Base-by-base conservation (phyloP, 2,797 vertebrate species). In the Miichthys miiuy region DNA sequence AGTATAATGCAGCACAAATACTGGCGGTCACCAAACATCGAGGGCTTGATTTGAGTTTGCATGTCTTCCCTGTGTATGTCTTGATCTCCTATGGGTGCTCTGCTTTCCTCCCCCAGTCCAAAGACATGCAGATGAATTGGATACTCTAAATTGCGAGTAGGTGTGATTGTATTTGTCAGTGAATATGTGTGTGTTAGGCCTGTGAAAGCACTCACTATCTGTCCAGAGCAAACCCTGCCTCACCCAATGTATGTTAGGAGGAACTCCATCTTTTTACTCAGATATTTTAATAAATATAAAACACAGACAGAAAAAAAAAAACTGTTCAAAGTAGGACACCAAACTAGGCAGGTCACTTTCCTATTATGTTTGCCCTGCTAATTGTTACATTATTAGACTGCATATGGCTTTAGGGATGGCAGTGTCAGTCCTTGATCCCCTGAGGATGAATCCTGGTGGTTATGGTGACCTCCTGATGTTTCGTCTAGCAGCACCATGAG, bases 151-250 rank as follows among this genome's bases (percentile, higher is more conserved):
- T 66, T 56, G 72, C 65, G 76, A 64, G 46, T 23, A 84, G 80
- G 84, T 88, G 82, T 72, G 54, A 89, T 82, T 72, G 64, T 80
- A 77, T 78, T 87, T 77, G 51, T 79, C 65, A 68, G 44, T 72
- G 30, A 34, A 34, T 34, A 46, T 46, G 30, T 68, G 74, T 77
- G 51, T 67, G 72, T 80, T 62, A 50, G 11, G 21, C n/a, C 30
- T 12, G 66, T 42, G 60, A 80, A 79, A 72, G 68, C 12, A 74
- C 30, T 58, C 48, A 21, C 1, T 6, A 51, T 51, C 61, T 62
- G 61, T 58, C n/a, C 55, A 42, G 13, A 54, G 38, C 50, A 16
- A 76, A 75, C 52, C n/a, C 6, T 68, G 42, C 41, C 48, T 50
- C 56, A 52, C 23, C 62, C 17, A 38, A 12, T 7, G 20, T 63